Conservation (phyloP, 2,888 invertebrate species). For the Oligia fasciuncula region DNA sequence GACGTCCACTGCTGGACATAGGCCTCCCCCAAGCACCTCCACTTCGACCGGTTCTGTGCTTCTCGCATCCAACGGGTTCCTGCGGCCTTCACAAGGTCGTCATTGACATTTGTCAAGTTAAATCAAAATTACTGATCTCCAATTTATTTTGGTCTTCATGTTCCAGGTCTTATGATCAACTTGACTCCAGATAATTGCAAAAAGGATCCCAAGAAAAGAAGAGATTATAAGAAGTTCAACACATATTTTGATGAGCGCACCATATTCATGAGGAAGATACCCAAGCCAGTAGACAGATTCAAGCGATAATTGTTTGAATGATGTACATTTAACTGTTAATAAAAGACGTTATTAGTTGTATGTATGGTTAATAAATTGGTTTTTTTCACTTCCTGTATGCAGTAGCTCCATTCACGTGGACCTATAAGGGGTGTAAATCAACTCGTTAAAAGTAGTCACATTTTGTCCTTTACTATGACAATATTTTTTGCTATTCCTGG, state of each 20-base stretch:
- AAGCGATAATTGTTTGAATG: conserved; percentile 72
- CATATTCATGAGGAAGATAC: conserved; percentile 88
- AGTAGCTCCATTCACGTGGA: no score
- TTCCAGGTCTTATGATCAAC: conserved; percentile 94
- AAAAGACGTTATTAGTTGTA: conserved; percentile 53
- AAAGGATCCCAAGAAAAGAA: conserved; percentile 92
- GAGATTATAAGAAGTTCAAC: conserved; percentile 93
- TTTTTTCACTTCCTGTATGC: background rate
- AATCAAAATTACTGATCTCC: background rate
- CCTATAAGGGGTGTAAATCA: background rate
- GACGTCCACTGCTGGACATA: no score
- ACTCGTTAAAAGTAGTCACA: background rate
- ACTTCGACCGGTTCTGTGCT: no score
- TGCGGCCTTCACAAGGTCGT: no score
- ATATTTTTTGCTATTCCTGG: background rate
- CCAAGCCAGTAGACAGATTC: conserved; percentile 81
- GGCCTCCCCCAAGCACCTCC: no score
- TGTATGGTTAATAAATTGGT: background rate
- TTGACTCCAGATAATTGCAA: conserved; percentile 91
- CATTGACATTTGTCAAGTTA: background rate
- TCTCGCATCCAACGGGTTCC: no score
- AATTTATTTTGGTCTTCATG: conserved; percentile 6
- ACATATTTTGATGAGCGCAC: conserved; percentile 95
- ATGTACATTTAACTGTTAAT: conserved; percentile 30
- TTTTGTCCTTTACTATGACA: background rate